Evolutionary conservation across 1,140 invertebrate species (phyloP).

Genomic region (Oryzaephilus surinamensis): DNA sequence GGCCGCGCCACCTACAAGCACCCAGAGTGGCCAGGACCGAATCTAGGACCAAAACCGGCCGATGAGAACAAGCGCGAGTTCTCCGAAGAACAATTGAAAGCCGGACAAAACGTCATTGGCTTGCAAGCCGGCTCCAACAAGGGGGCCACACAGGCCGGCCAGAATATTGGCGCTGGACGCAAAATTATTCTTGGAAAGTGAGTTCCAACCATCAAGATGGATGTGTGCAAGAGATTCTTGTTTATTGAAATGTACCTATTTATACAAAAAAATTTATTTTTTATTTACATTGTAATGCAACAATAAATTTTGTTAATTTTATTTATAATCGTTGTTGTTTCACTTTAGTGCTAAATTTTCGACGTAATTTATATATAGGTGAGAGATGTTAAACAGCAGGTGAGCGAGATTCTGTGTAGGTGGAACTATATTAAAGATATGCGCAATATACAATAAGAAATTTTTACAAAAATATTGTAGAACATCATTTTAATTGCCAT

Average conservation of each 20-base stretch:
- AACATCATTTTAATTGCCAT: no score
- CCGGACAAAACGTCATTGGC: constrained; percentile 82
- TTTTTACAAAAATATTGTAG: no score
- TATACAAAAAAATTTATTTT: neutral
- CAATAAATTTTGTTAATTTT: neutral
- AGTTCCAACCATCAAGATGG: no score
- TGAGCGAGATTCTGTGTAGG: no score
- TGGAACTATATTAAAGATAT: no score
- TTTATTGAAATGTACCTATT: constrained; percentile 10
- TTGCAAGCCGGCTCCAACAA: constrained; percentile 95
- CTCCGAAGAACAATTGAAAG: constrained; percentile 80
- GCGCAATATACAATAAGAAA: no score
- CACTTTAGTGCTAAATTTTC: no score
- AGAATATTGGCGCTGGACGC: constrained; percentile 84
- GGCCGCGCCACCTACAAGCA: constrained; percentile 88
- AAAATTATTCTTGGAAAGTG: constrained; percentile 83
- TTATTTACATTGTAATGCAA: neutral
- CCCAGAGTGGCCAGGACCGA: constrained; percentile 80
- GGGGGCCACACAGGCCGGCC: constrained; percentile 84
- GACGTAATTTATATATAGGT: no score
- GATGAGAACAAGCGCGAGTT: constrained; percentile 89
- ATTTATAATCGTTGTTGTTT: neutral
- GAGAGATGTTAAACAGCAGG: no score
- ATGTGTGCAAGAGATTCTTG: constrained; percentile 2
- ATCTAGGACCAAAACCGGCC: constrained; percentile 77